Base-by-base conservation (phyloP, 2,888 invertebrate species). In the Itoplectis maculator region DNA sequence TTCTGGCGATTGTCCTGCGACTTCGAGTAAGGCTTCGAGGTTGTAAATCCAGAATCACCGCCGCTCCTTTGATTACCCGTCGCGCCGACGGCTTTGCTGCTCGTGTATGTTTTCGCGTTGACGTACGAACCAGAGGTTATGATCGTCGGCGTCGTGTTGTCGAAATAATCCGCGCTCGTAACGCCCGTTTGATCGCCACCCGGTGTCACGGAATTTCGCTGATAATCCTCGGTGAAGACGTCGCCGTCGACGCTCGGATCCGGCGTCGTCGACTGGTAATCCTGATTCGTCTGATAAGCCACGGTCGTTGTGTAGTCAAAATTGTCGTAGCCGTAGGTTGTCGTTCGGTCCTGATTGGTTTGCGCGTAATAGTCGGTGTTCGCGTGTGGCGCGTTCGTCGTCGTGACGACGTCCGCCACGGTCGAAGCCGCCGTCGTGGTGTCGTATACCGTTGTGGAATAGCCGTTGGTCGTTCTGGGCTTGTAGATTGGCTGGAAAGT, bases 401-500 rank as follows among this genome's bases (percentile, higher is more conserved):
- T 87, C 3, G 84, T 82, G 8, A 77, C 37, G 11, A 65, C 47
- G 13, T 80, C 81, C 40, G 82, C 79, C 11, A 80, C 74, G 13
- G 70, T 76, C 40, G 68, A 85, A 79, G 7, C 86, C 72, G 15
- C 70, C 69, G 15, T 85, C 20, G 88, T 88, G 13, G 87, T 87
- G 20, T 88, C 88, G 49, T 86, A 86, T 6, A 59, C 79, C 11
- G 83, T 73, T n/a, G 59, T 61, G 11, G 51, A 6, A 76, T 82
- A 54, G 70, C 40, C 15, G 72, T 72, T 15, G 76, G 49, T 87
- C 8, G 88, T 87, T 49, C 89, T 87, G 5, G 90, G 90, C 23
- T 91, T 91, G 65, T 90, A 91, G 54, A 91, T 90, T 3, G 91
- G 90, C 0, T 89, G 84, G 35, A 83, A 90, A 0, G 91, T 90